Evolutionary conservation across 2,888 invertebrate genomes (phyloP).

Genomic region (Ceriagrion tenellum): DNA sequence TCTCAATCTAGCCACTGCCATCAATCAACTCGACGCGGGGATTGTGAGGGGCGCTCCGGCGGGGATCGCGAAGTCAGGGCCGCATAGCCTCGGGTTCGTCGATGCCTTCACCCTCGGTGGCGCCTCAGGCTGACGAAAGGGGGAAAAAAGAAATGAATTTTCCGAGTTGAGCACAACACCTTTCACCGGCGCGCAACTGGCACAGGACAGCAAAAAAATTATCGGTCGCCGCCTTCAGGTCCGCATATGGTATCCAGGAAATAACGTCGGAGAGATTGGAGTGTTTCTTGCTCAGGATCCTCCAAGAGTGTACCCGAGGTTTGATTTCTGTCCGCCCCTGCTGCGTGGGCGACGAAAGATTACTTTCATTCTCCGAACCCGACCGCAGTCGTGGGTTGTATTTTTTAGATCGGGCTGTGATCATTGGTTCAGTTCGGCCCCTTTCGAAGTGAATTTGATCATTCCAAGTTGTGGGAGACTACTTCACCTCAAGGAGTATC

Average conservation of each 20-base stretch:
- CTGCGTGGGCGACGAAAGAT: background rate
- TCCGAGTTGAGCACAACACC: background rate
- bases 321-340: background rate
- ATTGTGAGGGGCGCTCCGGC: background rate
- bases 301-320: background rate
- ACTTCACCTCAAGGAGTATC: background rate
- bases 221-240: background rate
- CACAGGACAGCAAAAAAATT: background rate
- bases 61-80: background rate
- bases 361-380: background rate
- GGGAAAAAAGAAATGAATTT: background rate
- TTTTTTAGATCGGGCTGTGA: background rate
- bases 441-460: background rate
- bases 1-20: background rate
- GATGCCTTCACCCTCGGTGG: background rate
- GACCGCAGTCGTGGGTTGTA: background rate
- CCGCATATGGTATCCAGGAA: background rate
- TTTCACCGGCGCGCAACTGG: background rate
- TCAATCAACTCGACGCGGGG: background rate
- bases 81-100: background rate
- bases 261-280: background rate
- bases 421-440: background rate
- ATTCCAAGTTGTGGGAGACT: background rate
- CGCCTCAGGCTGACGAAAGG: background rate
- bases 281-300: background rate